These are phyloP conservation scores for Latrodectus hesperus DNA, from an alignment of 2,888 invertebrate species.

Conservation along the genomic window DNA sequence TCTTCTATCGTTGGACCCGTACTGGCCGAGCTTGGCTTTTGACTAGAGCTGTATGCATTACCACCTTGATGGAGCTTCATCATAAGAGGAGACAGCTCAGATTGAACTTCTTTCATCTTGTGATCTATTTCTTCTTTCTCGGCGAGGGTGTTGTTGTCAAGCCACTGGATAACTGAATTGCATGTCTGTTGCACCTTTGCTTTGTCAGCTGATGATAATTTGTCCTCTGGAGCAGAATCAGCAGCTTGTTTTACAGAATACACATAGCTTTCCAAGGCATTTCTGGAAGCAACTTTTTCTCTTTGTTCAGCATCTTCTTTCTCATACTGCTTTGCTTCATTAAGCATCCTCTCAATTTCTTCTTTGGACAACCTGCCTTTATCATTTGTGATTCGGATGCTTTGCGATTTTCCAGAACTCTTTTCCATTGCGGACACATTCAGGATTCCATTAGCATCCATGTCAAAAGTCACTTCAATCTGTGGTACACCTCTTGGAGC, in stretches of 20 bases:
- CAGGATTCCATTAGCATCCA: slow-evolving; percentile 89
- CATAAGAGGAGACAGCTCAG: slow-evolving; percentile 86
- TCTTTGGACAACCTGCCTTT: slow-evolving; percentile 86
- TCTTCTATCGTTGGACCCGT: slow-evolving; percentile 47
- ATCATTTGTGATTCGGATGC: slow-evolving; percentile 89
- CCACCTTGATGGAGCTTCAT: slow-evolving; percentile 75
- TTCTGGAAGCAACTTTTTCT: slow-evolving; percentile 82
- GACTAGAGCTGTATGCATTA: background rate
- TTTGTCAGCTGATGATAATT: slow-evolving; percentile 81
- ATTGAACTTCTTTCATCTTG: slow-evolving; percentile 84
- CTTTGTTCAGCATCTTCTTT: slow-evolving; percentile 83
- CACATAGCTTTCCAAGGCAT: slow-evolving; percentile 83
- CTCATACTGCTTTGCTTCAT: slow-evolving; percentile 86
- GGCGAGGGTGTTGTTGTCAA: slow-evolving; percentile 86
- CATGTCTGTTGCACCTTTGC: slow-evolving; percentile 77
- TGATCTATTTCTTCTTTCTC: slow-evolving; percentile 86
- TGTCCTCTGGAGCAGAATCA: slow-evolving; percentile 75
- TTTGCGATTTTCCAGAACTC: slow-evolving; percentile 86
- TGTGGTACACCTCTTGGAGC: slow-evolving; percentile 82
- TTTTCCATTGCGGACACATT: slow-evolving; percentile 79
- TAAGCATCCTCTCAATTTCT: slow-evolving; percentile 88
- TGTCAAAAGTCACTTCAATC: slow-evolving; percentile 85
- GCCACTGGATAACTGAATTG: slow-evolving; percentile 83
- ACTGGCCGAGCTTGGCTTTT: background rate
- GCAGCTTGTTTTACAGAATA: slow-evolving; percentile 82